Base-by-base conservation (phyloP, 2,797 vertebrate species). In the Distichodus sexfasciatus region DNA sequence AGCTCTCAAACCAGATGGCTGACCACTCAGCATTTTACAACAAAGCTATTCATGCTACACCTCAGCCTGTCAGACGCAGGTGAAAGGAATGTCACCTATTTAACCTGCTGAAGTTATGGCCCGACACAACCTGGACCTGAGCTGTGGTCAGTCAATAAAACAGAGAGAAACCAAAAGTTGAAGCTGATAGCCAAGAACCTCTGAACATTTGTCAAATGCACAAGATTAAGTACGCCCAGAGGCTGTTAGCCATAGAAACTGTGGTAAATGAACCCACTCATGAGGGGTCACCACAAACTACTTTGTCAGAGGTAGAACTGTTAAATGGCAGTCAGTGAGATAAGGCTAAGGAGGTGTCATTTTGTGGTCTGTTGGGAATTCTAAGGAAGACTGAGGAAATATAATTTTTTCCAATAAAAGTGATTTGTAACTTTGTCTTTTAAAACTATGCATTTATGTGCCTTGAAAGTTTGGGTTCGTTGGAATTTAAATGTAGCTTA, bases 121-220 rank as follows among this genome's bases (percentile, higher is more conserved):
- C 53, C 70, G 46, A 57, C 51, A 69, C 35, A 21, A 46, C 43
- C 50, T 74, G 50, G 55, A 43, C 53, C 21, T 24, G 46, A 69
- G 19, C 17, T 48, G 41, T 41, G 57, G 26, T 21, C 47, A 62
- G 48, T 48, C 75, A 69, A 66, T 77, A 57, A 57, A 73, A 44
- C 35, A 58, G 62, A 50, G 36, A 57, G 41, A 54, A 23, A 6
- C 8, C 1, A 50, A 41, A 57, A 50, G 71, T 71, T 60, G 62
- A 61, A 47, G 59, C 47, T 74, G 71, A 77, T 54, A 64, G 65
- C 53, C 50, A 58, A 53, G n/a, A 62, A 68, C 59, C 46, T 70
- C 74, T 63, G 72, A 70, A 62, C 41, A 55, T 67, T 71, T 67
- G 64, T 67, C 72, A 77, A 60, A 68, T 60, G 68, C 24, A 36